phyloP scores from a whole-genome alignment of 2,113 vertebrate species.

The Pomatostomus ruficeps region DNA sequence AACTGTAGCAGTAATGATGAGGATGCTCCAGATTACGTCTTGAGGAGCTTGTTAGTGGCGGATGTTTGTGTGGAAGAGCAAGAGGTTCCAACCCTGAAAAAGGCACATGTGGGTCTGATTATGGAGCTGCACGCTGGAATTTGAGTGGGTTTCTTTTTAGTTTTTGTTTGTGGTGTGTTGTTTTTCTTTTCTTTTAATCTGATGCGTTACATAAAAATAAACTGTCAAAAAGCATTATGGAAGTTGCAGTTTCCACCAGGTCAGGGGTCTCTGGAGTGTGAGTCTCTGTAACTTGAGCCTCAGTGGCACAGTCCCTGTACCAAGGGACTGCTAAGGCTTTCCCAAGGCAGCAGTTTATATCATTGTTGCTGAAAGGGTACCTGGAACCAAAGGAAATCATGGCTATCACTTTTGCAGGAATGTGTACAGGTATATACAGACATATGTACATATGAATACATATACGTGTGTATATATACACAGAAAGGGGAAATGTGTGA shows the following conservation, averaged over 20 bases:
- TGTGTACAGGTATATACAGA: too few species aligned
- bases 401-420: background rate
- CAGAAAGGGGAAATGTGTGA: background rate
- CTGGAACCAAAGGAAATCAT: background rate
- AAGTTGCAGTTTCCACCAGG: background rate
- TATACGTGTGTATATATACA: fast-evolving
- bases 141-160: background rate
- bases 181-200: constrained; percentile 44
- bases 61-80: background rate
- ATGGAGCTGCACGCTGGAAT: background rate
- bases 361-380: background rate
- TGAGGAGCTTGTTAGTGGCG: background rate
- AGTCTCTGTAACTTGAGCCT: background rate
- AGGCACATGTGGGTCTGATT: constrained; percentile 2
- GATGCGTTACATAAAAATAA: background rate
- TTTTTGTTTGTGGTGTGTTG: constrained; percentile 9
- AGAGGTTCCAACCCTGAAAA: background rate
- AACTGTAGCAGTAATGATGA: background rate
- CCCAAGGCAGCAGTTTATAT: background rate
- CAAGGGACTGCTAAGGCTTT: background rate
- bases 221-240: background rate
- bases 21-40: background rate
- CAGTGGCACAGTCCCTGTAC: background rate
- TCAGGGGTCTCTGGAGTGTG: background rate
- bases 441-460: background rate